Conservation (phyloP, 2,113 vertebrate species). For the Sorex araneus region DNA sequence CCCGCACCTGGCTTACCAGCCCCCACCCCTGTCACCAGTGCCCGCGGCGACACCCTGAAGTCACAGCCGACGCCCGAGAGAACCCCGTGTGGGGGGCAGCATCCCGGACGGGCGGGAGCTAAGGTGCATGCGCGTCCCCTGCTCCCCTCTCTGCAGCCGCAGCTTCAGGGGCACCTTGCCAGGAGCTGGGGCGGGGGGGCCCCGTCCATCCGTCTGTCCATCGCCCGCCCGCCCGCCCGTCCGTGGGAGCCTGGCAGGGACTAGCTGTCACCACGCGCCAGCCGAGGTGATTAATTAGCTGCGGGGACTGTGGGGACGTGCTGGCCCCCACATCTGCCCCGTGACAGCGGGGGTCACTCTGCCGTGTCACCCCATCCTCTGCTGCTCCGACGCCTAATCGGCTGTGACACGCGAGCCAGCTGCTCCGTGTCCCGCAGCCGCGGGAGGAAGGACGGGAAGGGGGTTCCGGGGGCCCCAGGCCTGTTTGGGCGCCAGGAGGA, state of each 20-base stretch:
- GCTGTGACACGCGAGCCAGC: slow-evolving; percentile 87
- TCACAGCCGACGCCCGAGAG: too few relatives aligned
- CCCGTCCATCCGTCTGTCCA: too few relatives aligned
- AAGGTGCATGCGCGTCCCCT: too few relatives aligned
- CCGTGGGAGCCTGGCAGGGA: rapidly evolving
- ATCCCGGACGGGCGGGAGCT: too few relatives aligned
- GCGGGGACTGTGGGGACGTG: slow-evolving; percentile 42
- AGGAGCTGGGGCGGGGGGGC: not conserved
- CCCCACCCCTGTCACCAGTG: too few relatives aligned
- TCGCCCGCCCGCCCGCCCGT: not conserved
- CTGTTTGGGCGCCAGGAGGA: too few relatives aligned
- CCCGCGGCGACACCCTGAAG: too few relatives aligned
- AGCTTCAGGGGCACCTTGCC: not conserved
- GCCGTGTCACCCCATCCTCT: slow-evolving; percentile 82
- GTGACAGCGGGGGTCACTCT: slow-evolving; percentile 80
- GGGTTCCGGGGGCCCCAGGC: not conserved
- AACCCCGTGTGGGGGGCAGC: too few relatives aligned
- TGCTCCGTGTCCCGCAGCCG: slow-evolving; percentile 57
- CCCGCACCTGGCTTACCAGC: too few relatives aligned
- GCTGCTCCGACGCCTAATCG: slow-evolving; percentile 85
- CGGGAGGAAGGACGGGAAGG: not conserved
- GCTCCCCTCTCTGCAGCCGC: not conserved
- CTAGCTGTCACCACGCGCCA: slow-evolving; percentile 49
- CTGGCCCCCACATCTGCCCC: slow-evolving; percentile 87
- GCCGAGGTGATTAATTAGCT: slow-evolving; percentile 88